Evolutionary conservation across 2,797 vertebrate species (phyloP).

Genomic region (Falco rusticolus): DNA sequence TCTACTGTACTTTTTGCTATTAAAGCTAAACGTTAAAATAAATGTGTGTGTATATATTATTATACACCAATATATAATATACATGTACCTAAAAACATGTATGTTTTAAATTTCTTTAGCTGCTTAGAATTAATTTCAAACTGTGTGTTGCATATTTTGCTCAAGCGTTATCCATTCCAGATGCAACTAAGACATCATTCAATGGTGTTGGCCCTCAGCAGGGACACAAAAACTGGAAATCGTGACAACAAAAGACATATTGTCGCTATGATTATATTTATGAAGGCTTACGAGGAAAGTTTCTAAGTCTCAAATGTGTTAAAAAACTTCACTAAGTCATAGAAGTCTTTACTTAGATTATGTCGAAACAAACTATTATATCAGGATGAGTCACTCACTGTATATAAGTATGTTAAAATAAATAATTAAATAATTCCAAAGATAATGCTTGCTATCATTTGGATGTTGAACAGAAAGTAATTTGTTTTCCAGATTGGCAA

Average conservation of each 20-base stretch:
- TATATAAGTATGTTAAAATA: constrained; percentile 30
- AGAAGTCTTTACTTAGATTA: background rate
- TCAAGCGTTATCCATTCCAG: background rate
- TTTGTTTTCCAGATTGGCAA: background rate
- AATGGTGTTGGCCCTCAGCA: background rate
- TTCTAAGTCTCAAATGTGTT: background rate
- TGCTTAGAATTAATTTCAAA: constrained; percentile 13
- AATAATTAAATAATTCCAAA: constrained; percentile 28
- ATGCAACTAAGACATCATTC: background rate
- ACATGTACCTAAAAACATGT: background rate
- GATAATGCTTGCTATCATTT: constrained; percentile 15
- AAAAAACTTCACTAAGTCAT: background rate
- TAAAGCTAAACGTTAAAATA: background rate
- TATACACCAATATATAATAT: constrained; percentile 37
- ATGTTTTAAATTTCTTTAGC: background rate
- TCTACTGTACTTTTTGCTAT: constrained; percentile 61
- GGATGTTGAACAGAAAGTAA: background rate
- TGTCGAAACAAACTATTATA: background rate
- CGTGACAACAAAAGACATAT: background rate
- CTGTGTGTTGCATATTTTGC: background rate
- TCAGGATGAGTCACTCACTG: background rate
- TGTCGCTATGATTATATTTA: background rate
- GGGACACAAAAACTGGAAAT: background rate
- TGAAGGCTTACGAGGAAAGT: background rate
- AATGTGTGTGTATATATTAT: constrained; percentile 38